Evolutionary conservation across 2,888 invertebrate genomes (phyloP), one percentile per base, ranked within the genome.

Genomic region (Agelastica alni): DNA sequence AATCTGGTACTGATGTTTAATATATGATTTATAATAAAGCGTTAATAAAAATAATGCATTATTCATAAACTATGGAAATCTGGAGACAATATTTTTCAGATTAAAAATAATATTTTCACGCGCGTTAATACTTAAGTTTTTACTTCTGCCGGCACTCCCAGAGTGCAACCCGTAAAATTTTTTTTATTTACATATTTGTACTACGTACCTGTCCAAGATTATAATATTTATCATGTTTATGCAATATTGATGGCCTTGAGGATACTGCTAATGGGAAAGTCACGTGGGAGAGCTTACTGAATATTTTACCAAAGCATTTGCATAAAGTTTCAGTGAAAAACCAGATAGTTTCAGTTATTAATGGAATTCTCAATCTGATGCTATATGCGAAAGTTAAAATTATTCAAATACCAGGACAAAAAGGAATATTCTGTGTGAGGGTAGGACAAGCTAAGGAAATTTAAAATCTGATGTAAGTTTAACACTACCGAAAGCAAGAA

Each of bases 291-390:
- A 34, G 49, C 47, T 48, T 39, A 10, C 30, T 53, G 59, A 59
- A 56, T 59, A 59, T 59, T 56, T 48, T 48, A 56, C 47, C 37
- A 30, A 44, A 16, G 16, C 10, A 59, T 59, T 56, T 56, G 45
- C 59, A 59, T 59, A 57, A 45, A 56, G 48, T 53, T 56, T 48
- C 37, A 12, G 45, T 47, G 53, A 44, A 51, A 51, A 51, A 46
- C 46, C 46, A 26, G 45, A 56, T 56, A 56, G 48, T 47, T 53
- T 42, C 39, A 41, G 53, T 56, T 56, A 51, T 54, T 42, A 51
- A 51, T 47, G 56, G 47, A 45, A 41, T 51, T 45, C 32, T 32
- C 32, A 51, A 41, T 51, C 43, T 43, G 32, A 45, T 39, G 43
- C 20, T 31, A 51, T 31, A 37, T 56, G 4, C 30, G 12, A 34